Base-by-base conservation (phyloP, 2,113 vertebrate species). In the Leucoraja erinaceus region DNA sequence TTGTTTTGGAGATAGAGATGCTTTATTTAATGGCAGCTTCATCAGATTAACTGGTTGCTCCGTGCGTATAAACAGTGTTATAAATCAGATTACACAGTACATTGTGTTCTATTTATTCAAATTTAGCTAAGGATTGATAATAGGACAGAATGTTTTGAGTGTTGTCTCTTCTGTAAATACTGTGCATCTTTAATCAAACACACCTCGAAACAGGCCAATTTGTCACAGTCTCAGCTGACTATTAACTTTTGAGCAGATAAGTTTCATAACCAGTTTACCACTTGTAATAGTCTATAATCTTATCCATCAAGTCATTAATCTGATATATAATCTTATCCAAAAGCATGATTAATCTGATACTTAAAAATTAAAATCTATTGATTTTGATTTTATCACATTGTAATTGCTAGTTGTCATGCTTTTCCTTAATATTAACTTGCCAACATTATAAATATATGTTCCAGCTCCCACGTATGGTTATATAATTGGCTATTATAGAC, bases 41-140 rank as follows among this genome's bases (percentile, higher is more conserved):
- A 94, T 95, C 95, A 94, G 94, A 93, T 93, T 95, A 95, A 96
- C 94, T 95, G 94, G 94, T 94, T 94, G 33, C 68, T 93, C 93
- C 0, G 94, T 92, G 84, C 94, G 93, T 94, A 92, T 93, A 88
- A 93, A 93, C 93, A 83, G 93, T 0, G 94, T 93, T 94, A 93
- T 95, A 94, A 95, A 95, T 95, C 95, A 95, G 94, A 72, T 94
- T 95, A 93, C 20, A 75, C 94, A 93, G 93, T 95, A 94, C 93
- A 94, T 93, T 76, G 90, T 92, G 90, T 86, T 91, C 38, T 74
- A 25, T 74, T 28, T 72, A 72, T 72, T 91, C 68, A 72, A 68
- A 91, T 25, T 54, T 47, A 11, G 20, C 70, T 12, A 47, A 6
- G 47, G 66, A 20, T 72, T 54, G 68, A 25, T 25, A 47, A 47